These are phyloP conservation scores for Cephus nigrinus DNA, from an alignment of 2,888 invertebrate genomes.

Conservation along the genomic window DNA sequence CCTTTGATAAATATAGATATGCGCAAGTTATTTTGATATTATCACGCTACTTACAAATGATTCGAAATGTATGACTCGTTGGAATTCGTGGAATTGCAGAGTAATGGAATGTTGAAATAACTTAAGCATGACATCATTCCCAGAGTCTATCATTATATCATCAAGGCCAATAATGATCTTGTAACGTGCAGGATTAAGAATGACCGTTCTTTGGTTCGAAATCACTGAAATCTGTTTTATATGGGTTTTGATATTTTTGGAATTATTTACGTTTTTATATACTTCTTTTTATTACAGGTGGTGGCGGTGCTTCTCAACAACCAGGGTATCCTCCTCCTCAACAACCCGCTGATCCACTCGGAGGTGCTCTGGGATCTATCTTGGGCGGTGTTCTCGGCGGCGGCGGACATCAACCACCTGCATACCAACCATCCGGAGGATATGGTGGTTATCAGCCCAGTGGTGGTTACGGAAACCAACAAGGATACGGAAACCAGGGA, in stretches of 20 bases:
- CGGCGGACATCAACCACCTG: constrained; percentile 46
- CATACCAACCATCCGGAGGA: constrained; percentile 52
- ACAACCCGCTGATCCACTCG: constrained; percentile 43
- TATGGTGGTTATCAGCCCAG: constrained; percentile 38
- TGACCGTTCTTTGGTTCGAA: neutral
- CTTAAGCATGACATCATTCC: constrained; percentile 13
- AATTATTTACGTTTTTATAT: neutral
- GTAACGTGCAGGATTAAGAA: neutral
- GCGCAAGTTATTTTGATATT: neutral
- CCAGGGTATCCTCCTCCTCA: constrained; percentile 31
- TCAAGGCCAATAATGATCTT: constrained; percentile 18
- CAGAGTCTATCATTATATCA: constrained; percentile 3
- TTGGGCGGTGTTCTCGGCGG: constrained; percentile 58
- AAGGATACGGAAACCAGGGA: constrained; percentile 27
- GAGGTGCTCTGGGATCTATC: constrained; percentile 53
- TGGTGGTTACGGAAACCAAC: constrained; percentile 38
- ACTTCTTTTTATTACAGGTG: constrained; percentile 6
- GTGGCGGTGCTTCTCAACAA: constrained; percentile 27
- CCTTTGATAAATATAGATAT: neutral
- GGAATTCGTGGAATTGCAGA: neutral
- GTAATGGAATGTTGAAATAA: neutral
- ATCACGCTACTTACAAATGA: neutral
- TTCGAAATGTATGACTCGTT: neutral
- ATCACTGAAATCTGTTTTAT: neutral
- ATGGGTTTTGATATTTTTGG: neutral